phyloP scores from a whole-genome alignment of 92 coral and sea anemone species.

The Porites rus region DNA sequence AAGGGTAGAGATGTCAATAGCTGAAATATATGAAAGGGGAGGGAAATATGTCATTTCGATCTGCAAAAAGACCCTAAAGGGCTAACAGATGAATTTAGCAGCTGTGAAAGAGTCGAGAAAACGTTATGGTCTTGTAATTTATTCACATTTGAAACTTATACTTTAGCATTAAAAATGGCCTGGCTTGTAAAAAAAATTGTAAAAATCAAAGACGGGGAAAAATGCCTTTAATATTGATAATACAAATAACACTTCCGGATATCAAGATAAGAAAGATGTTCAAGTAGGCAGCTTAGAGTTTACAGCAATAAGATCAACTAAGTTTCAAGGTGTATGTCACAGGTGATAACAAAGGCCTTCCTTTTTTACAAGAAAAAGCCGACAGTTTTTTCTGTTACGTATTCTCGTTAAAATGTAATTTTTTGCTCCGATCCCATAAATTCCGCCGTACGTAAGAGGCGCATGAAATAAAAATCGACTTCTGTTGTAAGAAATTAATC shows the following conservation, averaged over 20 bases:
- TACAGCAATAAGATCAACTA: slow-evolving; percentile 10
- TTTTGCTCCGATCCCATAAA: background rate
- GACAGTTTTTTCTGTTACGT: background rate
- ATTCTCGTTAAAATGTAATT: background rate
- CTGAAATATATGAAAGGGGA: too few relatives aligned
- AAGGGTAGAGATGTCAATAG: too few relatives aligned
- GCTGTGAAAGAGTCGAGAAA: too few relatives aligned
- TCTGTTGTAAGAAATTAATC: background rate
- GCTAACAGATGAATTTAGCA: too few relatives aligned
- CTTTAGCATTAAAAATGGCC: background rate
- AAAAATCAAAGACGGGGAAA: background rate
- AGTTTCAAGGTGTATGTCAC: slow-evolving; percentile 51
- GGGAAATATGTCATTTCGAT: too few relatives aligned
- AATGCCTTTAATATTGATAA: background rate
- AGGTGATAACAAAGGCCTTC: slow-evolving; percentile 58
- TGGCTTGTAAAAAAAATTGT: background rate
- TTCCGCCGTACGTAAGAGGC: background rate
- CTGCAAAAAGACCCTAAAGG: too few relatives aligned
- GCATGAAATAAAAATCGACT: background rate
- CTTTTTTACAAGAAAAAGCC: slow-evolving; percentile 29
- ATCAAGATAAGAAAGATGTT: slow-evolving; percentile 1
- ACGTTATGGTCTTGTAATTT: too few relatives aligned
- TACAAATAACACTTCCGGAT: slow-evolving; percentile 18
- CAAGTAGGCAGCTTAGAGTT: slow-evolving; percentile 15
- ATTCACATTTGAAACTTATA: too few relatives aligned